Evolutionary conservation across 2,888 invertebrate species (phyloP).

Genomic region (Philonicus albiceps): DNA sequence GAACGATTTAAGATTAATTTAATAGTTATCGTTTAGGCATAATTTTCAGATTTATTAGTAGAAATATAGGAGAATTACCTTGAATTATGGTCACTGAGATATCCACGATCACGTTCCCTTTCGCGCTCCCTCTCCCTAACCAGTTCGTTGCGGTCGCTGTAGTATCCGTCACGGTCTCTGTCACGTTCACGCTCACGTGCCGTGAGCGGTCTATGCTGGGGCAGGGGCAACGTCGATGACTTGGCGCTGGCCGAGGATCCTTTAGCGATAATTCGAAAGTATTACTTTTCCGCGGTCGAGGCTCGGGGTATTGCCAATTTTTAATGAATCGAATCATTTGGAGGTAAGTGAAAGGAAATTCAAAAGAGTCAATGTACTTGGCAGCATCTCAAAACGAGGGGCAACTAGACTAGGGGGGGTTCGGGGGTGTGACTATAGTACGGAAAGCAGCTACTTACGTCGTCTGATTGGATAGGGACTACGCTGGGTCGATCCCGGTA

Average conservation of each 20-base stretch:
- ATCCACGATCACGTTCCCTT: conserved; percentile 74
- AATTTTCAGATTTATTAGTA: not conserved
- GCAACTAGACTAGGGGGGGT: not conserved
- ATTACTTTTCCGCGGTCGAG: conserved; percentile 80
- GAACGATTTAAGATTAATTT: too few relatives aligned
- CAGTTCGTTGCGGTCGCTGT: conserved; percentile 87
- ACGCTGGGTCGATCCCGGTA: conserved; percentile 83
- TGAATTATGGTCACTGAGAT: conserved; percentile 80
- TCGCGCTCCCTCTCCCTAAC: conserved; percentile 79
- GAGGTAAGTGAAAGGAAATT: not conserved
- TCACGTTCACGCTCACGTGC: conserved; percentile 69
- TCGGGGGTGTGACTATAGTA: not conserved
- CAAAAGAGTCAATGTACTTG: not conserved
- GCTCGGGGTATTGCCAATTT: conserved; percentile 57
- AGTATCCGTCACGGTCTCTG: conserved; percentile 83
- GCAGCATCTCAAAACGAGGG: conserved; percentile 8
- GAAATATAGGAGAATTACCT: conserved; percentile 63
- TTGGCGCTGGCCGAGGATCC: conserved; percentile 77
- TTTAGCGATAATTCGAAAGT: conserved; percentile 66
- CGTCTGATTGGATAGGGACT: conserved; percentile 85
- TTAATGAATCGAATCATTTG: conserved; percentile 10
- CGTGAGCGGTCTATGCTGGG: conserved; percentile 72
- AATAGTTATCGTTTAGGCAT: not conserved
- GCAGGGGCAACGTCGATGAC: conserved; percentile 82
- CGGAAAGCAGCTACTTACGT: conserved; percentile 71